Base-by-base conservation (phyloP, 2,888 invertebrate species). In the Scaptomyza polygonia region DNA sequence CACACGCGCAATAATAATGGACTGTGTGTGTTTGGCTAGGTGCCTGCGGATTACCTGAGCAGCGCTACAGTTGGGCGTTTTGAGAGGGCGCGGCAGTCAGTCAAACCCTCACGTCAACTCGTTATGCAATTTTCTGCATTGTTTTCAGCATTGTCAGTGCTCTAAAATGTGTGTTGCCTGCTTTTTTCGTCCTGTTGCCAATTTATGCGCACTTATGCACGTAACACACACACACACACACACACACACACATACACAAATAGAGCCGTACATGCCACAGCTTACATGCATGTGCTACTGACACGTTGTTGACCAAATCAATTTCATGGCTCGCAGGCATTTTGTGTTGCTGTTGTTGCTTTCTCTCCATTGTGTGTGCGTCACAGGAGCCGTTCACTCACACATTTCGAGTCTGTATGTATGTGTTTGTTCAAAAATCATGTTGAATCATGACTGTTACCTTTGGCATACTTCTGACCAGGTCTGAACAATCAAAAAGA, bases 191-290 rank as follows among this genome's bases (percentile, higher is more conserved):
- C 51, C 73, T 68, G 78, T 68, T 76, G 73, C 67, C 81, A 86
- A 84, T 84, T 86, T 86, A 86, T 82, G 75, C 81, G 45, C 86
- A 80, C 84, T 82, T 82, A 83, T 86, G 81, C 81, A 82, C 84
- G 81, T 70, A 25, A 67, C 65, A 36, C 40, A 21, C 40, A 67
- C 40, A 25, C 30, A 34, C 25, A 27, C 27, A n/a, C n/a, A n/a
- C 21, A 21, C 21, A 21, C 21, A 21, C 21, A 21, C 21, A 56
- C 6, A 45, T 32, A 39, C 6, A 27, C 21, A 27, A 2, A 44
- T 48, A 11, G 1, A 14, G 21, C 12, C 9, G 2, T 27, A 42
- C 51, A 44, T 27, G 42, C 29, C 32, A 58, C 48, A 34, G 14
- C 30, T n/a, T 0, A 36, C 48, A 63, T 18, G 32, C 27, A 53